Percentiles rank a stretch among this genome's conserved stretches.
phyloP scores from a whole-genome alignment of 2,797 vertebrate species.

The Lophius americanus region DNA sequence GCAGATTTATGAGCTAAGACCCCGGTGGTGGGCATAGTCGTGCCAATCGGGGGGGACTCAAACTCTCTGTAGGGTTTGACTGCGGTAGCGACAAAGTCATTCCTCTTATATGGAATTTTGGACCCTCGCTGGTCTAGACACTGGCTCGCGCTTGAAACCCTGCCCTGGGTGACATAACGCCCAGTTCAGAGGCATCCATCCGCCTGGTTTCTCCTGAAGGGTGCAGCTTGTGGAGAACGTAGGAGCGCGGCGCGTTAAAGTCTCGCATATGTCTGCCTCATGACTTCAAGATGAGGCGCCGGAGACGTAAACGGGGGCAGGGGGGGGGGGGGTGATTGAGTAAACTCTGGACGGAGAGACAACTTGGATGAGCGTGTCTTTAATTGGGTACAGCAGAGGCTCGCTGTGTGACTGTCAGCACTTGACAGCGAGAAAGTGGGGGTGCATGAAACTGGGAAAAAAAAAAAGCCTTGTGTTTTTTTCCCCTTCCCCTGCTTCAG shows the following conservation, averaged over 20 bases:
- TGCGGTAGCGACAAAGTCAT: slow-evolving; percentile 53
- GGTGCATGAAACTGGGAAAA: slow-evolving; percentile 72
- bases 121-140: slow-evolving; percentile 74
- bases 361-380: slow-evolving; percentile 77
- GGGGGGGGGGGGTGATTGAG: slow-evolving; percentile 54
- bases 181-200: slow-evolving; percentile 39
- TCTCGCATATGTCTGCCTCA: slow-evolving; percentile 59
- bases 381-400: slow-evolving; percentile 76
- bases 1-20: slow-evolving; percentile 78
- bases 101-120: slow-evolving; percentile 71
- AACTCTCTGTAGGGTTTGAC: slow-evolving; percentile 42
- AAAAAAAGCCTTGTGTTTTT: slow-evolving; percentile 53
- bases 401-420: slow-evolving; percentile 72
- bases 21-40: slow-evolving; percentile 39
- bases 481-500: slow-evolving; percentile 47
- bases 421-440: slow-evolving; percentile 60
- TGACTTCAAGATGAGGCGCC: slow-evolving; percentile 58
- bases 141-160: slow-evolving; percentile 63
- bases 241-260: slow-evolving; percentile 60
- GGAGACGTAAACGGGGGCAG: slow-evolving; percentile 46
- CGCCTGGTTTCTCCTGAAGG: slow-evolving; percentile 56
- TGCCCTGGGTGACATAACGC: slow-evolving; percentile 73
- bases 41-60: slow-evolving; percentile 48
- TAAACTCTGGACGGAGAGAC: slow-evolving; percentile 68
- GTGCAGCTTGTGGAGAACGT: slow-evolving; percentile 38